Base-by-base conservation (phyloP, 2,113 vertebrate genomes). In the Tragelaphus strepsiceros region DNA sequence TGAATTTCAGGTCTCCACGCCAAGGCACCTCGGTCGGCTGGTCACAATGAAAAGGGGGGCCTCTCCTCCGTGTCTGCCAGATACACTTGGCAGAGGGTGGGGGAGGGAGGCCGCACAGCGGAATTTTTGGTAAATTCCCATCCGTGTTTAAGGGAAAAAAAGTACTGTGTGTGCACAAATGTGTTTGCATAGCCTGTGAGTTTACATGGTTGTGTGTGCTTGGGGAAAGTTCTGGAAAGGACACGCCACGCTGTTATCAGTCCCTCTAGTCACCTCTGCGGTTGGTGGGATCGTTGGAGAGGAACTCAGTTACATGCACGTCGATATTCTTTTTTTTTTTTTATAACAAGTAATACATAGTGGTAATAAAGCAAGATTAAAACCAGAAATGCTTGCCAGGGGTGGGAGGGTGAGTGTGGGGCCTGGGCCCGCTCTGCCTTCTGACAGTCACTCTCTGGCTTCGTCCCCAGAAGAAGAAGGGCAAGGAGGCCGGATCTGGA, bases 381-480 rank as follows among this genome's bases (percentile, higher is more conserved):
- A 78, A 30, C 32, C 5, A 30, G 58, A 64, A 13, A 2, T 16
- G 9, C 22, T 43, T 74, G 71, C 6, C 2, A 3, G 30, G 74
- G 26, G 54, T 9, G 6, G 67, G 35, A 26, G 61, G 7, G 82
- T 4, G 43, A 21, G 26, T 26, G 82, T 28, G 9, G 16, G 62
- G 7, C 24, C 35, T 6, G 43, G 12, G 10, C 59, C 35, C 2
- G 2, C 8, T 6, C 51, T 15, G 35, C 58, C 54, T 3, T 4
- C 86, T 90, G 58, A 97, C 1, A 5, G 17, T 7, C 5, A 1
- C 85, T 93, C 32, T 82, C 67, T 64, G 30, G 54, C 98, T 97
- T 62, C 88, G 98, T 94, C 85, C 96, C 95, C 98, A 99, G 99
- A 99, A 99, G 93, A 99, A 99, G 99, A 99, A 99, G 94, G 98